Base-by-base conservation (phyloP, 2,888 invertebrate genomes). In the Stictocephala bisonia region DNA sequence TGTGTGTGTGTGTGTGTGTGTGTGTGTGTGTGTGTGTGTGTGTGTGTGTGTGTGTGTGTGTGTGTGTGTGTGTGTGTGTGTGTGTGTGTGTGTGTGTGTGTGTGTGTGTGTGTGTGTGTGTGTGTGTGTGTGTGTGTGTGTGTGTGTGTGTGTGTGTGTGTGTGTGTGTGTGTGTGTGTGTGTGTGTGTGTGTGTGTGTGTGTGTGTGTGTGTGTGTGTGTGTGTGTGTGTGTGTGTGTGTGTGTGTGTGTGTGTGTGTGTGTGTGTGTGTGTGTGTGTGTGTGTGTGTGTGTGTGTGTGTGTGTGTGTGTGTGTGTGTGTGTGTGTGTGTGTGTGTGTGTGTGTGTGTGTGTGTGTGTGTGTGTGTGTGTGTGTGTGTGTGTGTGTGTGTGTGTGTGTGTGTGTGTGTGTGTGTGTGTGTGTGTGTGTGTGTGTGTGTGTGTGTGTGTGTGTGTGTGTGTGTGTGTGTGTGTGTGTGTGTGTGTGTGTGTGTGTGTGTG, bases 61-160 rank as follows among this genome's bases (percentile, higher is more conserved):
- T 44, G 44, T 44, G 44, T 44, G 44, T 44, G 44, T 44, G 44
- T 44, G 44, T 44, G 44, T 44, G 44, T 44, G 44, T 44, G 44
- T 44, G 44, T 44, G 11, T 44, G 44, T 44, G 44, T 44, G 11
- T 44, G 44, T 44, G 44, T 44, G 44, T 44, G 11, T 44, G 44
- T 44, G 44, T 44, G 44, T 44, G 44, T 44, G 44, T 44, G 11
- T 44, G 44, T 44, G 44, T 11, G 44, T 44, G 11, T 11, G 11
- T 44, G 44, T 3, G 44, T 44, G 44, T 44, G 44, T 44, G 44
- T 44, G 44, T 44, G 44, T 44, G 11, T 44, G 44, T 44, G 11
- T 44, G 44, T 44, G 44, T 44, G 44, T 44, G 44, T 44, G 44
- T 44, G 44, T 44, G 44, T 44, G 44, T 44, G 44, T 44, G 44